Conservation (phyloP, 2,888 invertebrate species). For the Drosophila cracens region DNA sequence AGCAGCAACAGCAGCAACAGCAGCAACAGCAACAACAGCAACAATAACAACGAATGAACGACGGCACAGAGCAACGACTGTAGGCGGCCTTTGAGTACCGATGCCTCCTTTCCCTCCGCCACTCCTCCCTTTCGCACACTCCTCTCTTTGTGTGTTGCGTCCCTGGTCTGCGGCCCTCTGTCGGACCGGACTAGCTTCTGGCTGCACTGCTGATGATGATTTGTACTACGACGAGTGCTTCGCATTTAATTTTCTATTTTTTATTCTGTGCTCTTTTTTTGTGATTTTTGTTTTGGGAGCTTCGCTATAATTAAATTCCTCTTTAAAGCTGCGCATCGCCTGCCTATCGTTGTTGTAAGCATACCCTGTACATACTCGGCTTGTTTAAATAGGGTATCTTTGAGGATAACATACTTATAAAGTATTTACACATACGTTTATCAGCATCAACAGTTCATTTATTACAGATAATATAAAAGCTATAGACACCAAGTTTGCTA, state of each 20-base stretch:
- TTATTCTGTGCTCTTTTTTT: conserved; percentile 6
- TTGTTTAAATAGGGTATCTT: background rate
- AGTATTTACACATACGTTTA: background rate
- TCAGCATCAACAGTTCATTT: background rate
- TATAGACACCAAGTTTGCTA: background rate
- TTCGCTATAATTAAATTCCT: conserved; percentile 74
- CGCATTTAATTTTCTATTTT: conserved; percentile 47
- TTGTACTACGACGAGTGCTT: conserved; percentile 44
- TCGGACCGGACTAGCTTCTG: conserved; percentile 33
- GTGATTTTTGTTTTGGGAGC: conserved; percentile 44
- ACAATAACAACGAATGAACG: conserved; percentile 4
- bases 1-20: conserved; percentile 26
- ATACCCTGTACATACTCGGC: background rate
- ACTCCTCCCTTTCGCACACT: background rate
- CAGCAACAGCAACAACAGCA: conserved; percentile 29
- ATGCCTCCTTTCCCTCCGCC: conserved; percentile 3
- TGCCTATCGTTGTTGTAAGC: conserved; percentile 8
- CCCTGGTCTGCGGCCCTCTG: conserved; percentile 24
- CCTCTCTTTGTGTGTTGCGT: conserved; percentile 5
- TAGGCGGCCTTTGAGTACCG: conserved; percentile 70
- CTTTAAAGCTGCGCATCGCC: conserved; percentile 57
- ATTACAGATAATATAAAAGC: background rate
- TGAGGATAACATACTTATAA: background rate
- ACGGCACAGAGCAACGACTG: conserved; percentile 59
- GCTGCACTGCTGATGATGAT: conserved; percentile 41